Evolutionary conservation across 2,113 vertebrate species (phyloP), one percentile per base, ranked within the genome.

Genomic region (Myrmecophaga tridactyla): DNA sequence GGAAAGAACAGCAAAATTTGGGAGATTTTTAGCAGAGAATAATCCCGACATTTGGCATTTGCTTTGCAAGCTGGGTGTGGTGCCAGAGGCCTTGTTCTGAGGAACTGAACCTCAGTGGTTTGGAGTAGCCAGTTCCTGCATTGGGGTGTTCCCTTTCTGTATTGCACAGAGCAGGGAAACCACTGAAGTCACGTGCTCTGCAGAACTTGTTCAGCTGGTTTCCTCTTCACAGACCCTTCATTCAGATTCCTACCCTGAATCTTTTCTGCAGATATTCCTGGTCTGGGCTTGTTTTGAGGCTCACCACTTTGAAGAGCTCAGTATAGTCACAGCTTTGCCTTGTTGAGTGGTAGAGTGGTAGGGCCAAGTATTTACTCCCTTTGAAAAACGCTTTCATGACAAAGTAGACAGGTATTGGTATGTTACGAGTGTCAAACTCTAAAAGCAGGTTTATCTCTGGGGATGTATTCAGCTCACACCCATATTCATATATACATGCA

Each of bases 141-240:
- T 96, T 89, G 93, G 75, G 36, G 1, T 75, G 72, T 96, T 96
- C 94, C 89, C n/a, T 94, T 96, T 95, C 95, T 91, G 92, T 82
- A 96, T 92, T 94, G 93, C 87, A 56, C 94, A 65, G 83, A 77
- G 86, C 90, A 18, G 88, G 94, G 87, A 90, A 97, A 95, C 96
- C 92, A 1, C 96, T 85, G 88, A 78, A 81, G 92, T 97, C 84
- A 94, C 86, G 86, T 98, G 95, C 85, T 93, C 51, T 36, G 84
- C 89, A 60, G 92, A 96, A 98, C 97, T 80, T 29, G 98, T 90
- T 94, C 78, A 89, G 4, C 98, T 75, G 96, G 97, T 98, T 98
- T 94, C 81, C 93, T 96, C 65, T 89, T 69, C 70, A 63, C 90
- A 96, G 94, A 92, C 90, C 95, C 97, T 84, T 89, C 76, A 82